Base-by-base conservation (phyloP, 2,888 invertebrate genomes). In the Acrobeloides nanus region DNA sequence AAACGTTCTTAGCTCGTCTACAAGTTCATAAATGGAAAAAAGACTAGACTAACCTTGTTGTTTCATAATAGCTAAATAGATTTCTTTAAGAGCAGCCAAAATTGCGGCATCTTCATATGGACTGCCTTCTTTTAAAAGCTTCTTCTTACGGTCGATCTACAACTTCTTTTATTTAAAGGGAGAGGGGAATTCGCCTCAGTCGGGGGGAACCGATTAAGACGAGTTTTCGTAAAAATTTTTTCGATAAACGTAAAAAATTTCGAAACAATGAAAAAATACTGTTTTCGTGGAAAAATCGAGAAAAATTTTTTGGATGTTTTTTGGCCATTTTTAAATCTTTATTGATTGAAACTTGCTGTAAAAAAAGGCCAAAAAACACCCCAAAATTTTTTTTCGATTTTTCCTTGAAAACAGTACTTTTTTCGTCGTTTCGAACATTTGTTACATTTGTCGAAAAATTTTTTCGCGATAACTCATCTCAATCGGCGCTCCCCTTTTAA, bases 101-200 rank as follows among this genome's bases (percentile, higher is more conserved):
- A 68, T 47, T 8, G 66, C 68, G 24, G 58, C 55, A 41, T 68
- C 68, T 40, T 68, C 68, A 41, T 62, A 68, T 32, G 64, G 64
- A 32, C 68, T 66, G 10, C 68, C 68, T 40, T 66, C 63, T 44
- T 68, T 68, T 39, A 68, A 38, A 0, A 53, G 53, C 23, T 43
- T 46, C 47, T 68, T 68, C 53, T 68, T 68, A 40, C 59, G 51
- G 17, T 68, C 64, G 38, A 66, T 63, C 57, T 64, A 49, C n/a
- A n/a, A n/a, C n/a, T n/a, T n/a, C n/a, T n/a, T n/a, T n/a, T n/a
- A n/a, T n/a, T n/a, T n/a, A 33, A 42, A 33, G 8, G 15, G 37
- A 44, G 24, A 20, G 20, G 17, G 15, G 3, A 3, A 3, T 15
- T 3, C 17, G 17, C 32, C 32, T 31, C 15, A 31, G 17, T 15